Evolutionary conservation across 2,888 invertebrate genomes (phyloP).

Genomic region (Helobdella robusta): DNA sequence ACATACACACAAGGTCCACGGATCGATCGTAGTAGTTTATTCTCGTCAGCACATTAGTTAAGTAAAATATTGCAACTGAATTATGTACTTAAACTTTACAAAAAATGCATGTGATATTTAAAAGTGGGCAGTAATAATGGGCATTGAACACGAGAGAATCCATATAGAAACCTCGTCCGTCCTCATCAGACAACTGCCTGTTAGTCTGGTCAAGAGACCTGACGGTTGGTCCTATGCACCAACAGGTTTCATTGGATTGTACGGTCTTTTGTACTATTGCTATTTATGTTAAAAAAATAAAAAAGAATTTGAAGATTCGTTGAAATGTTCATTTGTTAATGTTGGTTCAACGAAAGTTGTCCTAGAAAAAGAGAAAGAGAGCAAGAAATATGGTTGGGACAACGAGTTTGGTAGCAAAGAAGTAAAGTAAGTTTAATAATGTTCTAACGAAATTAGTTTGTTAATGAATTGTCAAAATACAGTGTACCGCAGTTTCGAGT

Average conservation of each 20-base stretch:
- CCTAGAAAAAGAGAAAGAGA: conserved; percentile 43
- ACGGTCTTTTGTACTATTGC: neutral
- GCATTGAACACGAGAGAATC: conserved; percentile 48
- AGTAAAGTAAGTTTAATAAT: conserved; percentile 24
- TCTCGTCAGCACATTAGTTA: too few relatives aligned
- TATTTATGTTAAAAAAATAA: neutral
- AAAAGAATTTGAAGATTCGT: neutral
- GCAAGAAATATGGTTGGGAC: conserved; percentile 48
- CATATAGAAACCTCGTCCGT: conserved; percentile 48
- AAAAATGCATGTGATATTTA: too few relatives aligned
- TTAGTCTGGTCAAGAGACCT: conserved; percentile 41
- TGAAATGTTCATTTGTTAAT: neutral
- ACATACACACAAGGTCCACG: too few relatives aligned
- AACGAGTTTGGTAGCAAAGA: conserved; percentile 44
- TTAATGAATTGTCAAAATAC: conserved; percentile 2
- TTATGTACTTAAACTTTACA: too few relatives aligned
- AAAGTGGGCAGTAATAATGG: conserved; percentile 47
- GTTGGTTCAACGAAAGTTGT: conserved; percentile 38
- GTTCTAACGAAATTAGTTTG: neutral
- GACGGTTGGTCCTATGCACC: conserved; percentile 44
- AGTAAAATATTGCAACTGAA: too few relatives aligned
- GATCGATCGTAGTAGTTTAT: too few relatives aligned
- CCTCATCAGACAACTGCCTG: conserved; percentile 45
- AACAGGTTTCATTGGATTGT: neutral
- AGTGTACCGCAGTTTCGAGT: conserved; percentile 45